phyloP scores from a whole-genome alignment of 2,113 vertebrate genomes.

The Panthera uncia region DNA sequence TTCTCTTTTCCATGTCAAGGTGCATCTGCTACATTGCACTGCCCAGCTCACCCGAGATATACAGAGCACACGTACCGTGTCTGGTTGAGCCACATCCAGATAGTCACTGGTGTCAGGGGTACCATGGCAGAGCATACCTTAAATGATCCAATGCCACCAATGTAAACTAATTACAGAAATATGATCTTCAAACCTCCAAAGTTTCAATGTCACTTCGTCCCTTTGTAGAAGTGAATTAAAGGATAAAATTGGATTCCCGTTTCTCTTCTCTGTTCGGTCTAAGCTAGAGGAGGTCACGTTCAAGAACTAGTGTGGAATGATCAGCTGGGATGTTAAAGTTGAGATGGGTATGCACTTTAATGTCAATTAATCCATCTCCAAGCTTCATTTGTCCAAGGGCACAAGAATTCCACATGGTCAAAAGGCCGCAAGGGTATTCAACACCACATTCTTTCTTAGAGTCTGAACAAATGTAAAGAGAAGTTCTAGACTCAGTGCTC shows the following conservation, averaged over 20 bases:
- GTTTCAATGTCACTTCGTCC: neutral
- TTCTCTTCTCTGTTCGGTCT: neutral
- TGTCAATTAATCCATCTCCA: neutral
- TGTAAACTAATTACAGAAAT: neutral
- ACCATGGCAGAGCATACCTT: neutral
- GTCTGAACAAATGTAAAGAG: neutral
- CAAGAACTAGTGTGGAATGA: neutral
- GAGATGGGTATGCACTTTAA: neutral
- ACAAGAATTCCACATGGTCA: neutral
- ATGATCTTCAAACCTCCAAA: neutral
- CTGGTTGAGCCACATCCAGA: neutral
- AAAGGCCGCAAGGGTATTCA: neutral
- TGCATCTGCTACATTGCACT: too few species aligned
- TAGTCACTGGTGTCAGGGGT: neutral
- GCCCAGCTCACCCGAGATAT: neutral
- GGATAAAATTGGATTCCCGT: neutral
- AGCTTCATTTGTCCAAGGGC: neutral
- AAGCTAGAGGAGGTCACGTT: neutral
- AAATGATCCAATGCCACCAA: neutral
- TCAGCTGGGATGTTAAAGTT: neutral
- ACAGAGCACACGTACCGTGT: neutral
- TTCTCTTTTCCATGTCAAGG: neutral
- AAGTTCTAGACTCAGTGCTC: neutral
- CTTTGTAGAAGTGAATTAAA: conserved; percentile 20
- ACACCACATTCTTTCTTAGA: neutral